Evolutionary conservation across 2,888 invertebrate genomes (phyloP).

Genomic region (Drosophila pseudotakahashii): DNA sequence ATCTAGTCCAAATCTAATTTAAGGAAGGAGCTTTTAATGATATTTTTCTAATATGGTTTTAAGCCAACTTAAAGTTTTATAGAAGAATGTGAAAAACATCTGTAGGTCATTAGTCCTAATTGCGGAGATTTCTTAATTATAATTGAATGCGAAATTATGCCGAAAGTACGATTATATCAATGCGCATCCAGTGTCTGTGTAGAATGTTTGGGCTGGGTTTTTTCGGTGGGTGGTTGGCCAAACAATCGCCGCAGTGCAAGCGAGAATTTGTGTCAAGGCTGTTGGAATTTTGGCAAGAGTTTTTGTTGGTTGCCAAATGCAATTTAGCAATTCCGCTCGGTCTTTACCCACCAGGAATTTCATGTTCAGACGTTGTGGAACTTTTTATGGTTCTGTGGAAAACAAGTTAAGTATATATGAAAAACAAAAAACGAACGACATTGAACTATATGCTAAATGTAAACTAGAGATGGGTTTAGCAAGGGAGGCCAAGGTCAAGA

Average conservation of each 20-base stretch:
- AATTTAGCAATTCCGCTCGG: conserved; percentile 53
- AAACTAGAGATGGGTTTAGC: neutral
- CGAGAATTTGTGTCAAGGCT: conserved; percentile 69
- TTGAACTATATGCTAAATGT: conserved; percentile 8
- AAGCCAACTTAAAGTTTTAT: no score
- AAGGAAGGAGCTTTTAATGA: no score
- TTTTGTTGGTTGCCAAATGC: conserved; percentile 41
- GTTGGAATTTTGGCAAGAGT: conserved; percentile 57
- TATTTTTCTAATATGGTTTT: no score
- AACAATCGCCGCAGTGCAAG: conserved; percentile 14
- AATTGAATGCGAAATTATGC: conserved; percentile 6
- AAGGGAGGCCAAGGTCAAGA: conserved; percentile 15
- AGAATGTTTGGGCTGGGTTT: conserved; percentile 5
- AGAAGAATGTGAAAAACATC: neutral
- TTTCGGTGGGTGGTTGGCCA: conserved; percentile 2
- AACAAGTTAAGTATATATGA: conserved; percentile 28
- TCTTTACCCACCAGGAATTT: conserved; percentile 19
- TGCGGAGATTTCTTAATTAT: neutral
- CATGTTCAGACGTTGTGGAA: conserved; percentile 23
- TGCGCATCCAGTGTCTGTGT: conserved; percentile 5
- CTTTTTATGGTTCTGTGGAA: conserved; percentile 38
- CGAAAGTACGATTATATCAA: neutral
- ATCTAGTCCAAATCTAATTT: no score
- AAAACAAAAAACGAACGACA: conserved; percentile 21
- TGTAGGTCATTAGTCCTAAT: neutral